These are phyloP conservation scores for Zosterops pallidus DNA, from an alignment of 2,113 vertebrate genomes.

Conservation along the genomic window DNA sequence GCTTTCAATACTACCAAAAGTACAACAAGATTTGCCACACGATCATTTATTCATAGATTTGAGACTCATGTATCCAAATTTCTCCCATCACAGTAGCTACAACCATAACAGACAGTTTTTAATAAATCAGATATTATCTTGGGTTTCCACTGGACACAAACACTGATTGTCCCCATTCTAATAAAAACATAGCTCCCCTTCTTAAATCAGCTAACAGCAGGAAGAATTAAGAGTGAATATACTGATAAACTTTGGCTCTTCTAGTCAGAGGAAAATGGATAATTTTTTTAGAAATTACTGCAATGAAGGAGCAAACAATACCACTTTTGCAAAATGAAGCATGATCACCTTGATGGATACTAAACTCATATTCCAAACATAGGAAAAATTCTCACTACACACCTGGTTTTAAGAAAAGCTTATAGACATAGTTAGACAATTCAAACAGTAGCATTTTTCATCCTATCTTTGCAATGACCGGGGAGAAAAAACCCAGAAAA, in stretches of 20 bases:
- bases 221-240: not conserved
- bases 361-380: not conserved
- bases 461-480: not conserved
- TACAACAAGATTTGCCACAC: not conserved
- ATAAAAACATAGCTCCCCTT: not conserved
- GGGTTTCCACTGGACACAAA: not conserved
- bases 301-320: not conserved
- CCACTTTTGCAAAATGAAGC: not conserved
- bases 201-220: not conserved
- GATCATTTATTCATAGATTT: not conserved
- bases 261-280: not conserved
- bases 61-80: not conserved
- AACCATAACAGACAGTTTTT: not conserved
- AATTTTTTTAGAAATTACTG: not conserved
- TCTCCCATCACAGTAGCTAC: not conserved
- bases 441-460: not conserved
- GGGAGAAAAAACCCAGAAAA: fast-evolving
- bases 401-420: not conserved
- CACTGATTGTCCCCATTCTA: not conserved
- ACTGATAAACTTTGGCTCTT: not conserved
- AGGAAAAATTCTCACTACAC: not conserved
- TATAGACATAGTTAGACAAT: not conserved
- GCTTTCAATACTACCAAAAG: not conserved
- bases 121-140: not conserved
- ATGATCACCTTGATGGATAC: not conserved